A percentile compares a stretch with the other conserved stretches of the same genome.
phyloP scores from a whole-genome alignment of 1,140 invertebrate genomes.

The Pantala flavescens region DNA sequence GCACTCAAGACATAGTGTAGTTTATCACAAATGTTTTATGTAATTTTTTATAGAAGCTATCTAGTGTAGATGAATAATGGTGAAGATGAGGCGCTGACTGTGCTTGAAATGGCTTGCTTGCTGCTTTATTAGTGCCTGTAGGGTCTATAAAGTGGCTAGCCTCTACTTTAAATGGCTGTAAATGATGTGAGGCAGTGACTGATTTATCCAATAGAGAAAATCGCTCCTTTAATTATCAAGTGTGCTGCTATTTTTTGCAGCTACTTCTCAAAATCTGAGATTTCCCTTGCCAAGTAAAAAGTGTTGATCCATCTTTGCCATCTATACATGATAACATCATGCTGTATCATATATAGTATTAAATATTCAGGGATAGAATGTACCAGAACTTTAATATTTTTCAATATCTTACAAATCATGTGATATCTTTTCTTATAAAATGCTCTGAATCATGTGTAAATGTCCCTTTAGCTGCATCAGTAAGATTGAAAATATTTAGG shows the following conservation, averaged over 20 bases:
- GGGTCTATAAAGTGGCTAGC: conserved; percentile 13
- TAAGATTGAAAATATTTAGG: not conserved
- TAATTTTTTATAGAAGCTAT: not conserved
- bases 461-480: not conserved
- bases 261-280: not conserved
- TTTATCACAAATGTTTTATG: conserved; percentile 8
- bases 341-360: conserved; percentile 12
- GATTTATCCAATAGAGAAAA: not conserved
- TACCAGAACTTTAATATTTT: conserved; percentile 14
- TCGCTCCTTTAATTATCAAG: not conserved
- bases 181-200: not conserved
- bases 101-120: conserved; percentile 15
- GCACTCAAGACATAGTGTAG: not conserved
- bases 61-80: not conserved
- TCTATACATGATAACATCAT: not conserved
- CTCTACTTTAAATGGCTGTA: conserved; percentile 16
- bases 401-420: conserved; percentile 7
- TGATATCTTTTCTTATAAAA: conserved; percentile 17
- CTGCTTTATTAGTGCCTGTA: conserved; percentile 16
- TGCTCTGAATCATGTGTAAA: conserved; percentile 10
- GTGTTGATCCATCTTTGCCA: conserved; percentile 6
- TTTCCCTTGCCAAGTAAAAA: not conserved
- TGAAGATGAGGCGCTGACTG: conserved; percentile 11
- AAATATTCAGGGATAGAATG: conserved; percentile 16
- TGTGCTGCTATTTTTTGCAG: not conserved